A percentile compares a stretch with the other conserved stretches of the same genome.
phyloP scores from a whole-genome alignment of 2,888 invertebrate genomes.

The Cetonia aurata region DNA sequence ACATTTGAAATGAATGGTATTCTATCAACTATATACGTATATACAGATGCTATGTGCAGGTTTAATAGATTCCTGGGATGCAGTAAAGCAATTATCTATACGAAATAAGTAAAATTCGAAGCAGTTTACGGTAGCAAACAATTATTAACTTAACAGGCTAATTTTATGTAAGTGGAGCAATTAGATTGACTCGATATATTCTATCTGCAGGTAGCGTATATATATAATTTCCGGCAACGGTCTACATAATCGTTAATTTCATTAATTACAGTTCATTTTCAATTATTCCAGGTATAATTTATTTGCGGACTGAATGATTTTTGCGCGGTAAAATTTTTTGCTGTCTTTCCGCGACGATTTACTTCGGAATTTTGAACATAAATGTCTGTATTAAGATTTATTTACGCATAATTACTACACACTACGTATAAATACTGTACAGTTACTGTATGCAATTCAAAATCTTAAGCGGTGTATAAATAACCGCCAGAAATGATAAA shows the following conservation, averaged over 20 bases:
- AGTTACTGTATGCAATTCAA: no score
- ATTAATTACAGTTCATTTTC: slow-evolving; percentile 33
- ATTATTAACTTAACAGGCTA: slow-evolving; percentile 27
- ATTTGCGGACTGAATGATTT: not conserved
- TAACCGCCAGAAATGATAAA: no score
- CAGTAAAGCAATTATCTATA: slow-evolving; percentile 9
- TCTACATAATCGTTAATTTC: slow-evolving; percentile 1
- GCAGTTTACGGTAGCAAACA: slow-evolving; percentile 19
- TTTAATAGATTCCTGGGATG: not conserved
- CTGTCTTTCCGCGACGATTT: no score
- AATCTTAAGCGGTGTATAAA: no score
- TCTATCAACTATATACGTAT: no score
- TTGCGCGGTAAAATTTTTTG: not conserved
- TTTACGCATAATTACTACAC: no score
- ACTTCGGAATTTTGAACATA: no score
- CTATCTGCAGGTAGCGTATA: not conserved
- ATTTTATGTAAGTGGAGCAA: slow-evolving; percentile 35
- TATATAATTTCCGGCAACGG: slow-evolving; percentile 18
- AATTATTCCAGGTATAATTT: slow-evolving; percentile 27
- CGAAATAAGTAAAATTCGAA: slow-evolving; percentile 23
- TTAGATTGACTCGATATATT: slow-evolving; percentile 29
- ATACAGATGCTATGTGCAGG: no score
- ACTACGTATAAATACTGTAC: no score
- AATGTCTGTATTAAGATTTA: no score
- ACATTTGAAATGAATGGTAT: no score